phyloP scores from a whole-genome alignment of 2,888 invertebrate genomes.

The Megaustenia siamemsis region DNA sequence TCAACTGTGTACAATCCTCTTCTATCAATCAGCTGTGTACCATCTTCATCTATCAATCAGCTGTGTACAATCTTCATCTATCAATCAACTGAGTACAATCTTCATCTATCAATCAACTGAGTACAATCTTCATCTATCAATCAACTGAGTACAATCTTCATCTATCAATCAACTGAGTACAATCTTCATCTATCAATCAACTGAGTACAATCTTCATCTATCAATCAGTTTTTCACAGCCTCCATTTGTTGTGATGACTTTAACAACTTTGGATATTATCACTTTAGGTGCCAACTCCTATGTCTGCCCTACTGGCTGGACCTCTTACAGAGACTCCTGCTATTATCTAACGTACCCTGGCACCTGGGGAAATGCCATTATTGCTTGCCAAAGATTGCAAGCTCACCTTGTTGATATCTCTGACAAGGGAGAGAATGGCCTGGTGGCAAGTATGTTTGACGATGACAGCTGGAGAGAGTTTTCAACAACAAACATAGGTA shows the following conservation, averaged over 20 bases:
- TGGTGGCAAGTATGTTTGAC: constrained; percentile 63
- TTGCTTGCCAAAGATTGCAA: constrained; percentile 61
- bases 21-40: no score
- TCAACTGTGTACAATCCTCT: no score
- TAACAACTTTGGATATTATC: neutral
- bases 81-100: no score
- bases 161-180: no score
- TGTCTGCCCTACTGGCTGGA: constrained; percentile 67
- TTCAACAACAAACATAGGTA: neutral
- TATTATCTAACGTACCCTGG: constrained; percentile 63
- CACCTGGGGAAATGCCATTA: constrained; percentile 63
- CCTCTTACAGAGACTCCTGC: constrained; percentile 63
- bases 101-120: no score
- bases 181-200: no score
- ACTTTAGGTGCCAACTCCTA: constrained; percentile 60
- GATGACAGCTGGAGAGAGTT: constrained; percentile 47
- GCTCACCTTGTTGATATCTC: constrained; percentile 68
- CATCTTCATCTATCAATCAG: no score
- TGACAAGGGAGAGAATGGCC: constrained; percentile 65
- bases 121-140: no score
- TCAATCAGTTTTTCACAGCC: no score
- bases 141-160: no score
- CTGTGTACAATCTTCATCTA: no score
- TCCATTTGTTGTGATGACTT: neutral
- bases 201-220: no score